phyloP scores from a whole-genome alignment of 1,140 invertebrate species.

The Drosophila quadrilineata region DNA sequence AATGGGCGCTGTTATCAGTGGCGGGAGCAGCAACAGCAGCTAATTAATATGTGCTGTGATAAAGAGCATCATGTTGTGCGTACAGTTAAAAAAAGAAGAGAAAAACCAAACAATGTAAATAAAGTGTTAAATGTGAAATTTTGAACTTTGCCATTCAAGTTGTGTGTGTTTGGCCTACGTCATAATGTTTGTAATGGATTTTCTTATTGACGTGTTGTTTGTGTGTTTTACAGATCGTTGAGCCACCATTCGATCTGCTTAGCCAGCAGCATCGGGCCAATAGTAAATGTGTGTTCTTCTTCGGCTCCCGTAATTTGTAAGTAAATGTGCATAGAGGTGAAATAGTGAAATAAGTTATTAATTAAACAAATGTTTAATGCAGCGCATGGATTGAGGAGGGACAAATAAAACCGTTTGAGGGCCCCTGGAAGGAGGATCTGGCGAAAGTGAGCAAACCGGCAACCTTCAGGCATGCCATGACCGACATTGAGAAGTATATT shows the following conservation, averaged over 20 bases:
- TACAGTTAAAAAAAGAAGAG: no score
- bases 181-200: no score
- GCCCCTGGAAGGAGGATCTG: constrained; percentile 90
- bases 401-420: constrained; percentile 90
- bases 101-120: no score
- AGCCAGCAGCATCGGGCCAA: constrained; percentile 85
- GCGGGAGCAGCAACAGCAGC: no score
- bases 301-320: constrained; percentile 96
- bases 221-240: constrained; percentile 86
- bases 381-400: constrained; percentile 96
- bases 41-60: no score
- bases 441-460: constrained; percentile 89
- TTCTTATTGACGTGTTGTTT: no score
- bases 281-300: constrained; percentile 95
- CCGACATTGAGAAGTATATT: constrained; percentile 93
- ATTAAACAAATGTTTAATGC: constrained; percentile 13
- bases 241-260: constrained; percentile 85
- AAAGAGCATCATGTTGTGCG: no score
- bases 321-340: constrained; percentile 75
- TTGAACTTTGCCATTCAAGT: constrained; percentile 9
- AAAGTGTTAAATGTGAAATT: neutral
- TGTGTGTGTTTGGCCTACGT: neutral
- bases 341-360: neutral
- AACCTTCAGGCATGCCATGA: constrained; percentile 92
- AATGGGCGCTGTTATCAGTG: constrained; percentile 29